Percentiles rank a stretch among this genome's conserved stretches.
These are phyloP conservation scores for Acanthosoma haemorrhoidale DNA, from an alignment of 2,888 invertebrate genomes.

Conservation along the genomic window DNA sequence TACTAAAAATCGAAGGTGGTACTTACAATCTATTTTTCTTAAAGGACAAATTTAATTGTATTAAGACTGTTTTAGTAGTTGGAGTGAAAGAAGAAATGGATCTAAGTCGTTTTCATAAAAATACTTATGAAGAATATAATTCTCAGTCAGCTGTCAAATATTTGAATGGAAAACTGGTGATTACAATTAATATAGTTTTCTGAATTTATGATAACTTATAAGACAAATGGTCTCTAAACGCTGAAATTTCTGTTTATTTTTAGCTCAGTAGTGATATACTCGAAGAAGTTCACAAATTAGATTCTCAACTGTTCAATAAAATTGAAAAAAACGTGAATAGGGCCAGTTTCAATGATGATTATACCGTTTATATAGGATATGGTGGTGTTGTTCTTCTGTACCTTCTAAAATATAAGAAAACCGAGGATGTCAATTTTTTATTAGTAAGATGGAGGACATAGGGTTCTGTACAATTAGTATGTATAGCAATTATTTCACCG, in stretches of 20 bases:
- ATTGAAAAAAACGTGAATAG: not conserved
- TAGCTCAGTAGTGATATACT: constrained; percentile 4
- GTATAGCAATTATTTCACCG: not conserved
- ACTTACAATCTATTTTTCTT: too few species aligned
- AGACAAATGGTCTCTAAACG: not conserved
- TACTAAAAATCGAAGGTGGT: too few species aligned
- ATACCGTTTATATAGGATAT: constrained; percentile 69
- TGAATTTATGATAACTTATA: not conserved
- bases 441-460: not conserved
- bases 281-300: not conserved
- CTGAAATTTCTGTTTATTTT: not conserved
- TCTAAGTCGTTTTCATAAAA: not conserved
- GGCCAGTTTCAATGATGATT: constrained; percentile 48
- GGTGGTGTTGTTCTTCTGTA: constrained; percentile 61
- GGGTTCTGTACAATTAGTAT: not conserved
- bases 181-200: not conserved
- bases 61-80: not conserved
- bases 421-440: not conserved
- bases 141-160: not conserved
- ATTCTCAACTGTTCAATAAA: not conserved
- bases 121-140: constrained; percentile 2
- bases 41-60: not conserved
- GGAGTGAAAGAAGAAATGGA: constrained; percentile 2
- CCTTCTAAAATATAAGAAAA: constrained; percentile 18
- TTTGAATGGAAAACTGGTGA: constrained; percentile 7